phyloP scores from a whole-genome alignment of 2,113 vertebrate species.

The Corythornis madagascariensis region DNA sequence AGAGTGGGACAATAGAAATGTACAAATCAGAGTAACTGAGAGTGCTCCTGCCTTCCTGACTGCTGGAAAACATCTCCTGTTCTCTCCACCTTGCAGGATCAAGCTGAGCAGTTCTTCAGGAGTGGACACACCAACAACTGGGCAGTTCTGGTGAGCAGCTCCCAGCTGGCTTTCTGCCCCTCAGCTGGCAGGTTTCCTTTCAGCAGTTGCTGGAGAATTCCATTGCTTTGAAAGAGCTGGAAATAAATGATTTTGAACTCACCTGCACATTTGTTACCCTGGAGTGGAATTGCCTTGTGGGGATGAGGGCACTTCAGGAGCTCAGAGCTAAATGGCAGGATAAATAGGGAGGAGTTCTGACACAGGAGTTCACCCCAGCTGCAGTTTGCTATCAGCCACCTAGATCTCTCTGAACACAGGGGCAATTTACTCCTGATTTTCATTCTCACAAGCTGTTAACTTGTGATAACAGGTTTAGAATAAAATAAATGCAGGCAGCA shows the following conservation, averaged over 20 bases:
- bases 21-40: not conserved
- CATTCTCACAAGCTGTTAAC: not conserved
- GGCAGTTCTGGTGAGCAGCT: conserved; percentile 90
- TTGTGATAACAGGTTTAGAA: not conserved
- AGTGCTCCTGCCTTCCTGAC: not conserved
- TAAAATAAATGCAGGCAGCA: not conserved
- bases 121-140: conserved; percentile 98
- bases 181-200: not conserved
- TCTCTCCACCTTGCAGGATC: conserved; percentile 74
- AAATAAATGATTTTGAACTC: not conserved
- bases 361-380: too few species aligned
- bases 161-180: not conserved
- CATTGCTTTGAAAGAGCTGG: not conserved
- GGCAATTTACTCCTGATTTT: not conserved
- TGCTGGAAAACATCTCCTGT: not conserved
- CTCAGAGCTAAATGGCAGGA: not conserved
- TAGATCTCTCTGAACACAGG: not conserved
- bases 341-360: not conserved
- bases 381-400: not conserved
- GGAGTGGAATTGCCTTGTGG: not conserved
- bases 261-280: not conserved
- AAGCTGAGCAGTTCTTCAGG: conserved; percentile 88
- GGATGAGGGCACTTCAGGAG: not conserved
- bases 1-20: not conserved
- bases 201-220: not conserved